Evolutionary conservation across 1,140 invertebrate species (phyloP), one percentile per base, ranked within the genome.

Genomic region (Ips typographus): DNA sequence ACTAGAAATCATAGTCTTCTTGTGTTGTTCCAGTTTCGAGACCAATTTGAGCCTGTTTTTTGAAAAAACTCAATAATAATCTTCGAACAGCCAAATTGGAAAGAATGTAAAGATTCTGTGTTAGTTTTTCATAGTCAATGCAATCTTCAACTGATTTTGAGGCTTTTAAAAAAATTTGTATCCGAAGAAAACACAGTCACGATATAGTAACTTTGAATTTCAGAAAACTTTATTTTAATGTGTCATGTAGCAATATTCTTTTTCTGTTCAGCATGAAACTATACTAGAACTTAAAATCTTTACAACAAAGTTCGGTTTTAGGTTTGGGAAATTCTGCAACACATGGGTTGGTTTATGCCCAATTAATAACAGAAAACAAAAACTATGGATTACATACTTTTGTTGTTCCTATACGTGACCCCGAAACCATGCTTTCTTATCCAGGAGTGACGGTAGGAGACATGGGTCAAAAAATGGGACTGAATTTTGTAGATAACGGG

Each of bases 401-500:
- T 77, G 77, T 95, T 1, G 89, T 94, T 22, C 93, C 90, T 7
- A 85, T 96, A 56, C 80, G 95, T 8, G 88, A 95, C 82, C 86
- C 87, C 0, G 81, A 85, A 57, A 94, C 92, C 0, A 79, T 93
- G 65, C 53, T 86, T 36, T 84, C 92, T 1, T 88, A 88, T 73
- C 87, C 91, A 2, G 92, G 88, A 4, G 80, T 91, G 0, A 84
- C 81, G 5, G 83, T 90, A 42, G 89, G 89, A 7, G 94, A 97
- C 79, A 91, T 96, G 84, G 94, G 95, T 1, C 88, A 91, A 77
- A 97, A 97, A 82, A 83, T 91, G 44, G 93, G 91, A 52, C 81
- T 94, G 1, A 94, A 96, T 82, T 94, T 94, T 51, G 79, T 96
- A 36, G 94, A 96, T 76, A 97, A 97, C 84, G 94, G 92, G 87